phyloP scores from a whole-genome alignment of 2,113 vertebrate genomes.

The Dicaeum eximium region DNA sequence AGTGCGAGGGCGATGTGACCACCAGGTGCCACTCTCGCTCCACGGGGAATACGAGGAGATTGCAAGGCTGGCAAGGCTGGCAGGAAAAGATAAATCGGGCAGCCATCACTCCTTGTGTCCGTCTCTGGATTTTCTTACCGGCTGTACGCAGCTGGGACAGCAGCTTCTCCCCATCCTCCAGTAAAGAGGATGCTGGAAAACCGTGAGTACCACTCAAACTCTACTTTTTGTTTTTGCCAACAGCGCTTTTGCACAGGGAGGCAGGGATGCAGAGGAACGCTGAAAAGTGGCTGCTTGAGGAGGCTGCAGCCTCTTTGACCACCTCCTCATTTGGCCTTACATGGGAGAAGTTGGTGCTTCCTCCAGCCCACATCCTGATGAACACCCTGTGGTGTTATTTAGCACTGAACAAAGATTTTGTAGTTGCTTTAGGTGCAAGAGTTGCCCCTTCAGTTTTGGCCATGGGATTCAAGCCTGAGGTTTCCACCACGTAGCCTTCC shows the following conservation, averaged over 20 bases:
- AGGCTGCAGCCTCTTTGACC: background rate
- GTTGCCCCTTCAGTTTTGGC: background rate
- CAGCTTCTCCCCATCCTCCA: background rate
- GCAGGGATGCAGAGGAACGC: background rate
- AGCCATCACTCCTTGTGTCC: background rate
- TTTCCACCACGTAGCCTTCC: background rate
- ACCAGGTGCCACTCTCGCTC: slow-evolving; percentile 50
- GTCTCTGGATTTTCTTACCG: background rate
- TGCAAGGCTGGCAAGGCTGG: background rate
- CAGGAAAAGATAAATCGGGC: background rate
- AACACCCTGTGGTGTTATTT: background rate
- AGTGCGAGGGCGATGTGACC: background rate
- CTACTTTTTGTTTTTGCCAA: background rate
- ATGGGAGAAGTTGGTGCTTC: background rate
- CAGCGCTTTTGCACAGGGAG: rapidly evolving
- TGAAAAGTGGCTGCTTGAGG: background rate
- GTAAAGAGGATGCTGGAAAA: background rate
- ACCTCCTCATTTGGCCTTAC: background rate
- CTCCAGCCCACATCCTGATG: background rate
- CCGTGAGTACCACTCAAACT: background rate
- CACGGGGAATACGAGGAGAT: background rate
- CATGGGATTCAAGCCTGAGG: background rate
- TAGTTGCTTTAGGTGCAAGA: background rate
- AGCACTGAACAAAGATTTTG: background rate
- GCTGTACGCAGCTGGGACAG: background rate